Evolutionary conservation across 2,888 invertebrate species (phyloP).

Genomic region (Sarcophaga carnaria): DNA sequence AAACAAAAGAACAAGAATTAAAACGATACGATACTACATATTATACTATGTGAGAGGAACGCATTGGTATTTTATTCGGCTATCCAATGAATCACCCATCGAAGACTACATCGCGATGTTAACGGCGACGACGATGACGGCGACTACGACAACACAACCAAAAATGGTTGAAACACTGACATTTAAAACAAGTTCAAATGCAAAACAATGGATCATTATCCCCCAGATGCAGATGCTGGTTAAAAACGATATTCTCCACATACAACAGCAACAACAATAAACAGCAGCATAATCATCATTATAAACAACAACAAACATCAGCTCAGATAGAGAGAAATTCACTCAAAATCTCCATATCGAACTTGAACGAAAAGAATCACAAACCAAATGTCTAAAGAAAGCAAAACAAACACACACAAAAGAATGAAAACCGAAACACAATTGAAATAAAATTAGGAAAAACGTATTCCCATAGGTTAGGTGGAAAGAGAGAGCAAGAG

Average conservation of each 20-base stretch:
- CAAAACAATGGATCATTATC: constrained; percentile 81
- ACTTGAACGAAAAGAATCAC: constrained; percentile 68
- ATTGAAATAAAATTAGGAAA: constrained; percentile 28
- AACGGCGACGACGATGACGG: constrained; percentile 36
- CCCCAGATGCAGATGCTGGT: constrained; percentile 74
- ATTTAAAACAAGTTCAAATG: constrained; percentile 81
- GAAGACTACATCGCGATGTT: constrained; percentile 29
- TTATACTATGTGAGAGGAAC: background rate
- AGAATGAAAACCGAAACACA: constrained; percentile 36
- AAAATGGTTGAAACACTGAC: constrained; percentile 73
- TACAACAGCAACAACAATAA: constrained; percentile 64
- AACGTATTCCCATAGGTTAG: constrained; percentile 68
- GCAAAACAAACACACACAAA: constrained; percentile 23
- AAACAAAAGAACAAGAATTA: background rate
- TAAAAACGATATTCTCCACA: constrained; percentile 54
- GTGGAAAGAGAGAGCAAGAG: background rate
- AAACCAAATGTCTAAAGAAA: constrained; percentile 25
- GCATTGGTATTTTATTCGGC: constrained; percentile 53
- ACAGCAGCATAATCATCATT: constrained; percentile 61
- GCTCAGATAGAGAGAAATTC: constrained; percentile 56
- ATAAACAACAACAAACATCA: constrained; percentile 66
- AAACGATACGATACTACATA: background rate
- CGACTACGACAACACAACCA: constrained; percentile 59
- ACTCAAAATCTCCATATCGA: constrained; percentile 68
- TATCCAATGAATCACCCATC: constrained; percentile 70